Conservation (phyloP, 2,888 invertebrate species). For the Acanthosepion lycidas region DNA sequence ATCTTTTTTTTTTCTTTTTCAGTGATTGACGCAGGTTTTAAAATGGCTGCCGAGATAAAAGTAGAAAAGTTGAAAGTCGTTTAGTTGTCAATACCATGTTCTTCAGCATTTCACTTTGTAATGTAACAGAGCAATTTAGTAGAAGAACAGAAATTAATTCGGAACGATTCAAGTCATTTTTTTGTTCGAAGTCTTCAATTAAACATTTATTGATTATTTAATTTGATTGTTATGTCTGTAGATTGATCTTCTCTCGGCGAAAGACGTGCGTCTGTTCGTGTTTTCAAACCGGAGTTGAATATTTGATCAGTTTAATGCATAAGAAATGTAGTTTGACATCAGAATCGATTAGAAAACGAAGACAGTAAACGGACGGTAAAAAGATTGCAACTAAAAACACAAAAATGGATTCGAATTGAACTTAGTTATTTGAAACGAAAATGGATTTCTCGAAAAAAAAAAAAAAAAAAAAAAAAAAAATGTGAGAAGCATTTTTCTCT, state of each 20-base stretch:
- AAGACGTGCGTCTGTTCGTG: background rate
- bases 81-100: background rate
- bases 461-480: too few species aligned
- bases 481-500: too few species aligned
- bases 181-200: background rate
- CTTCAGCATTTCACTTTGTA: background rate
- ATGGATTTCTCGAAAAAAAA: too few species aligned
- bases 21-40: background rate
- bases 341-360: background rate
- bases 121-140: background rate
- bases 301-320: background rate
- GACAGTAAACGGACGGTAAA: background rate
- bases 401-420: background rate
- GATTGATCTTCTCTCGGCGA: background rate
- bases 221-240: background rate
- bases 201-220: conserved; percentile 5
- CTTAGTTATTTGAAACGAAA: background rate
- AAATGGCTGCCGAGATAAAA: background rate
- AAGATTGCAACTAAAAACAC: background rate
- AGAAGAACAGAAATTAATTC: background rate
- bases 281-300: background rate
- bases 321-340: too few species aligned
- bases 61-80: background rate
- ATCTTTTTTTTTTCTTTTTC: too few species aligned
- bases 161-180: background rate